Evolutionary conservation across 2,888 invertebrate species (phyloP), one percentile per base, ranked within the genome.

Genomic region (Diogma glabrata): DNA sequence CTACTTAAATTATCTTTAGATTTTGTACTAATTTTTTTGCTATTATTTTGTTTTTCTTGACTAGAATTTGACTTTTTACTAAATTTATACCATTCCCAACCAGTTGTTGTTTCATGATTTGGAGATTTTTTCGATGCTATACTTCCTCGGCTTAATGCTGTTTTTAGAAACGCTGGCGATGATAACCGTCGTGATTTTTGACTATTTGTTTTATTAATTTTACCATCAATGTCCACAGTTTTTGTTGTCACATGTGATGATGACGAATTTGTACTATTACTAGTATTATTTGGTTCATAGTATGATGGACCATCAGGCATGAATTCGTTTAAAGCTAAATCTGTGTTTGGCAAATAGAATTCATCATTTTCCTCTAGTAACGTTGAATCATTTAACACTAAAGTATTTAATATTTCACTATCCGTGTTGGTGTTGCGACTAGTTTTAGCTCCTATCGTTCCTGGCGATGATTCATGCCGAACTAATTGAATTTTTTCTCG

Each of bases 141-240:
- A 56, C 72, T 74, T 59, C 72, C 75, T 54, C 77, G 69, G 58
- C 75, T 73, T 38, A 79, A 66, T 1, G 78, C 75, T 10, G 69
- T 65, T 59, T 77, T 73, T 22, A 79, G 65, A 58, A 79, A 79
- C 1, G 74, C 76, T 1, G 79, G 79, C 36, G 79, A 78, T 6
- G 78, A 78, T 12, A 79, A 61, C 45, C 78, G 72, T 33, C 78
- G 68, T 22, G 71, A 69, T 60, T 75, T 75, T 1, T 75, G 71
- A 57, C 75, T 77, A 10, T 71, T 63, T 9, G 28, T 20, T n/a
- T 14, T 17, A 8, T 22, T 14, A 24, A 38, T 19, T 14, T 17
- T 19, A 24, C 23, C 14, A 45, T 23, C 12, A n/a, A 9, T 46
- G 23, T 52, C 17, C 24, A 48, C 45, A 50, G 16, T 30, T 4